Conservation (phyloP, 2,888 invertebrate species). For the Fragum fragum region DNA sequence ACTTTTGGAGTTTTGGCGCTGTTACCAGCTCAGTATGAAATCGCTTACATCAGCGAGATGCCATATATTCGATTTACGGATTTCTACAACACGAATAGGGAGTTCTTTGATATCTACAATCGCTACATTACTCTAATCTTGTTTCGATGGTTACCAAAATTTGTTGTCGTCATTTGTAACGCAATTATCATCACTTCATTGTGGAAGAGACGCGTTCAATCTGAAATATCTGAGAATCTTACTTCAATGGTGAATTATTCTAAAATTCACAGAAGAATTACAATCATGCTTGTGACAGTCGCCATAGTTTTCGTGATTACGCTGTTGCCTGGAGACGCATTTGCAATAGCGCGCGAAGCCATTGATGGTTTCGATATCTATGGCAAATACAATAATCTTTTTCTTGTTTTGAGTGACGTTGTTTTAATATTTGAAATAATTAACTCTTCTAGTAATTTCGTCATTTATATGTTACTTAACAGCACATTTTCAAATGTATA, state of each 20-base stretch:
- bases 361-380: conserved; percentile 32
- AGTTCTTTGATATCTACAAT: conserved; percentile 41
- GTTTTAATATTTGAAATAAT: conserved; percentile 45
- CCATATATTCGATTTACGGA: conserved; percentile 33
- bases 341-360: conserved; percentile 13
- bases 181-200: conserved; percentile 30
- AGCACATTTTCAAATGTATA: conserved; percentile 39
- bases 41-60: neutral
- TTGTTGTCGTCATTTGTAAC: conserved; percentile 49
- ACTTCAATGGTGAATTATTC: neutral
- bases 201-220: conserved; percentile 1
- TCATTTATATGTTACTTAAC: conserved; percentile 53
- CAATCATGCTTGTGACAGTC: conserved; percentile 55
- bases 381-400: conserved; percentile 45
- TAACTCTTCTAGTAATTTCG: conserved; percentile 57
- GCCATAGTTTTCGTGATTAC: conserved; percentile 48
- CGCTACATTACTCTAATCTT: conserved; percentile 29
- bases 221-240: neutral
- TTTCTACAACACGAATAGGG: conserved; percentile 41
- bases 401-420: conserved; percentile 39
- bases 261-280: conserved; percentile 33
- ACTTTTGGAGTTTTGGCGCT: conserved; percentile 32
- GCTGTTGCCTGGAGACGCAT: conserved; percentile 39
- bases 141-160: conserved; percentile 53
- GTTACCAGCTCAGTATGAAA: conserved; percentile 29